A percentile compares a stretch with the other conserved stretches of the same genome.
phyloP scores from a whole-genome alignment of 1,140 invertebrate genomes.

The Listronotus oregonensis region DNA sequence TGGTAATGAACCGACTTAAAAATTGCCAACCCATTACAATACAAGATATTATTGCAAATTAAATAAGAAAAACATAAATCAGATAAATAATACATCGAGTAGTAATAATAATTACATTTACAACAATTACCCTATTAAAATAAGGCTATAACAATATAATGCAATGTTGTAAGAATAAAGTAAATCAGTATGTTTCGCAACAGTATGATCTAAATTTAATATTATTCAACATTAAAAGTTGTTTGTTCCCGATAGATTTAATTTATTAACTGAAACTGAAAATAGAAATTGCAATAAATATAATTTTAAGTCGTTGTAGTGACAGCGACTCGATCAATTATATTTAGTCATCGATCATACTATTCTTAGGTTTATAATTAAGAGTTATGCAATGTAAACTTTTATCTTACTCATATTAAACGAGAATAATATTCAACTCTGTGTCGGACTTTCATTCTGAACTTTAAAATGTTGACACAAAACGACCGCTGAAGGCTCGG shows the following conservation, averaged over 20 bases:
- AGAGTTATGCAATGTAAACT: no score
- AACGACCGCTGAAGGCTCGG: no score
- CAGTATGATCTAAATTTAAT: constrained; percentile 25
- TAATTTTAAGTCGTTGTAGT: constrained; percentile 29
- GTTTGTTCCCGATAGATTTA: constrained; percentile 20
- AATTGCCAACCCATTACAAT: no score
- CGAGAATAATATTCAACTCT: no score
- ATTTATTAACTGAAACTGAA: constrained; percentile 34
- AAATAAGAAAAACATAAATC: constrained; percentile 16
- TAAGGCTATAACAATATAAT: constrained; percentile 33
- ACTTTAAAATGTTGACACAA: no score
- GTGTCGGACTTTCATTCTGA: no score
- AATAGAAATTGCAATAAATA: constrained; percentile 30
- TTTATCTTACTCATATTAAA: no score
- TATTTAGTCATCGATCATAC: constrained; percentile 27
- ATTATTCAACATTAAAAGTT: constrained; percentile 37
- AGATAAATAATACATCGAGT: constrained; percentile 31
- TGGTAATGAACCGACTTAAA: no score
- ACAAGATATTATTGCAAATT: no score
- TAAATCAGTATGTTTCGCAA: constrained; percentile 32
- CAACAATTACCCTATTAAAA: constrained; percentile 31
- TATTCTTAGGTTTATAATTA: no score
- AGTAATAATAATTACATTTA: constrained; percentile 30
- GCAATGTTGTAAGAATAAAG: constrained; percentile 27
- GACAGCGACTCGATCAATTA: constrained; percentile 17